Conservation (phyloP, 2,888 invertebrate genomes). For the Cheilosia impressa region DNA sequence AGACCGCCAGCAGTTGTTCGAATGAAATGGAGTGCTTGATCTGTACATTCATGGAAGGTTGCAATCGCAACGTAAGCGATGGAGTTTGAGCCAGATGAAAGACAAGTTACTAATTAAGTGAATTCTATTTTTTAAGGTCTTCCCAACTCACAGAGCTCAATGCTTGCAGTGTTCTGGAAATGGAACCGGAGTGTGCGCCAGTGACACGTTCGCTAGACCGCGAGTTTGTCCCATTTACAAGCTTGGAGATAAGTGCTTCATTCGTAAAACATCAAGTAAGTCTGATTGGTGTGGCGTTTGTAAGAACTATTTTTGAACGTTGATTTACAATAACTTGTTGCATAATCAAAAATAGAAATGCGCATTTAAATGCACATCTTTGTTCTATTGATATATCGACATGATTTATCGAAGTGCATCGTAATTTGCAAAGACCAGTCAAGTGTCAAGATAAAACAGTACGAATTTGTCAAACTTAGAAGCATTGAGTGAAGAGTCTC, state of each 20-base stretch:
- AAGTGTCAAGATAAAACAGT: too few relatives aligned
- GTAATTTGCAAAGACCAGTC: too few relatives aligned
- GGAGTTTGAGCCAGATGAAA: too few relatives aligned
- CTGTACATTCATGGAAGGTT: slow-evolving; percentile 79
- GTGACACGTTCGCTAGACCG: slow-evolving; percentile 76
- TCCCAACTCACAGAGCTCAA: slow-evolving; percentile 79
- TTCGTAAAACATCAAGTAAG: slow-evolving; percentile 78
- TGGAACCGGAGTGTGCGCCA: slow-evolving; percentile 79
- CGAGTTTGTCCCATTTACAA: slow-evolving; percentile 79
- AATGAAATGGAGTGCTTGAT: slow-evolving; percentile 80
- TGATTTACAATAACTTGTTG: too few relatives aligned
- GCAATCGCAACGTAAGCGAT: slow-evolving; percentile 78
- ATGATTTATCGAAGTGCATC: too few relatives aligned
- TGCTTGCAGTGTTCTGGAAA: slow-evolving; percentile 81
- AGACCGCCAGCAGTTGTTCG: slow-evolving; percentile 77
- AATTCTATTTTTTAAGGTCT: slow-evolving; percentile 74
- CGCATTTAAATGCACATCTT: too few relatives aligned
- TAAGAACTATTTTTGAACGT: too few relatives aligned
- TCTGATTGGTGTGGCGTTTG: neutral
- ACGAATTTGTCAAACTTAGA: too few relatives aligned
- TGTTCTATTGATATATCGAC: too few relatives aligned
- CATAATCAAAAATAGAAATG: too few relatives aligned
- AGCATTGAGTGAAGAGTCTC: too few relatives aligned
- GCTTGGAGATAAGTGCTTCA: slow-evolving; percentile 80
- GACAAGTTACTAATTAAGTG: neutral